Conservation (phyloP, 2,797 vertebrate species). For the Chromobotia macracanthus region DNA sequence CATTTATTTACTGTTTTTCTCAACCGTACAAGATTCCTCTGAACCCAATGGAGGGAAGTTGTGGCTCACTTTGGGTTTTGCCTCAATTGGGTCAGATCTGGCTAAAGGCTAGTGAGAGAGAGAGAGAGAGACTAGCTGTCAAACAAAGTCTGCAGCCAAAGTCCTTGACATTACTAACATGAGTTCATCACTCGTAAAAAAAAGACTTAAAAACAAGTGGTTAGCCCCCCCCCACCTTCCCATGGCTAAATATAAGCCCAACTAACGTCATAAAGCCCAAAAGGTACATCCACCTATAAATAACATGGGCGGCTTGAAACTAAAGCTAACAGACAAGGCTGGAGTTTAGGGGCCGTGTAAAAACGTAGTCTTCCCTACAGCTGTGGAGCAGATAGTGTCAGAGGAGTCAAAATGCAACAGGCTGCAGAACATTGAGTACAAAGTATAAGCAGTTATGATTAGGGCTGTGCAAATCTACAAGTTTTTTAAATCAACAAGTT, state of each 20-base stretch:
- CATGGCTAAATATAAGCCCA: constrained; percentile 60
- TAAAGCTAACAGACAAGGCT: constrained; percentile 30
- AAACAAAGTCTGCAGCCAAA: constrained; percentile 50
- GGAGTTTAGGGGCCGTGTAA: constrained; percentile 7
- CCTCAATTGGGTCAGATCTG: constrained; percentile 40
- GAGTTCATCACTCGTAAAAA: constrained; percentile 60
- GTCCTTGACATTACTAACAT: constrained; percentile 64
- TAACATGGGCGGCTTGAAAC: constrained; percentile 54
- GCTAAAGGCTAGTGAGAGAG: constrained; percentile 30
- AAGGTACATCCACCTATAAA: constrained; percentile 63
- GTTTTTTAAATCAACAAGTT: too few relatives aligned
- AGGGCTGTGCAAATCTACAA: neutral
- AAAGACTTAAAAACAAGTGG: constrained; percentile 43
- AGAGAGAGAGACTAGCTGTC: constrained; percentile 38
- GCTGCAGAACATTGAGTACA: too few relatives aligned
- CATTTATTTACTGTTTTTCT: constrained; percentile 41
- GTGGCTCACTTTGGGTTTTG: constrained; percentile 19
- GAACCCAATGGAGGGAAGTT: constrained; percentile 27
- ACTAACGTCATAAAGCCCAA: constrained; percentile 59
- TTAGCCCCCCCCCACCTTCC: constrained; percentile 42
- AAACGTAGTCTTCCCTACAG: neutral
- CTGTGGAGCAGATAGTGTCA: neutral
- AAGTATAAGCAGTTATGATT: neutral
- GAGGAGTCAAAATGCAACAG: too few relatives aligned
- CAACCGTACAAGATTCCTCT: constrained; percentile 18